A percentile compares a stretch with the other conserved stretches of the same genome.
Evolutionary conservation across 2,888 invertebrate species (phyloP).

Genomic region (Rotaria socialis): DNA sequence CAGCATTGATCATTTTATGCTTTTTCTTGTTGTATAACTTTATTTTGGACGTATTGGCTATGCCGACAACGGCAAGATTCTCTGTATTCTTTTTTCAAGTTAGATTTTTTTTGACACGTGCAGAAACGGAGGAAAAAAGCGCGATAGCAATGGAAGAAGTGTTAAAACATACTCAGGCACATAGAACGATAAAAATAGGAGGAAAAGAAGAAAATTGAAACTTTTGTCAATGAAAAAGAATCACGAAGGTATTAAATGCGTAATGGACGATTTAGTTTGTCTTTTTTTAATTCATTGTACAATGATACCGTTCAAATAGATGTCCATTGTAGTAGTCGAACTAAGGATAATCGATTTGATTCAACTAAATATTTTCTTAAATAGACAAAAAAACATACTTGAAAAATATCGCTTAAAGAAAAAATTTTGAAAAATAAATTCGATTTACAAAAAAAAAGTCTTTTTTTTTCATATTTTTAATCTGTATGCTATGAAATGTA

Average conservation of each 20-base stretch:
- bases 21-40: neutral
- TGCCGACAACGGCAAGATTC: neutral
- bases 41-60: neutral
- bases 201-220: neutral
- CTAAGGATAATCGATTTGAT: neutral
- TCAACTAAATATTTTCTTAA: too few relatives aligned
- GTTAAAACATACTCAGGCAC: neutral
- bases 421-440: neutral
- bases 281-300: neutral
- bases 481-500: neutral
- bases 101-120: neutral
- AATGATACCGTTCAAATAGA: neutral
- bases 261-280: neutral
- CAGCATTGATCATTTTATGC: neutral
- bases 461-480: neutral
- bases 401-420: neutral
- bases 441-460: neutral
- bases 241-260: neutral
- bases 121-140: neutral
- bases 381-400: neutral
- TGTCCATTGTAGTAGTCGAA: neutral
- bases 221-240: neutral
- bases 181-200: neutral
- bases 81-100: neutral
- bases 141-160: neutral